Evolutionary conservation across 2,888 invertebrate genomes (phyloP), one percentile per base, ranked within the genome.

Genomic region (Plusia festucae): DNA sequence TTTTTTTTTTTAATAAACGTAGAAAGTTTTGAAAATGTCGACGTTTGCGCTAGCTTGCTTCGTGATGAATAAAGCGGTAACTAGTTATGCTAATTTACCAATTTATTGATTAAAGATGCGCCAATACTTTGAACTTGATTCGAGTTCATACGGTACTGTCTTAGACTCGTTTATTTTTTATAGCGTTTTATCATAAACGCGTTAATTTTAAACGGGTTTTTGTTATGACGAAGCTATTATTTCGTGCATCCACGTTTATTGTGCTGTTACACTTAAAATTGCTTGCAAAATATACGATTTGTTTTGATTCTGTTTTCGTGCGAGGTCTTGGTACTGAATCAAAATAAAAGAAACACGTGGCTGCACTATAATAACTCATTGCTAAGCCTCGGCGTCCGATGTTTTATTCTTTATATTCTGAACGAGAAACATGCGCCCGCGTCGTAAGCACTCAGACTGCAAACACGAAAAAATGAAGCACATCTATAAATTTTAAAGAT

Each of bases 81-180:
- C 73, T 56, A 27, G 78, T 62, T 76, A 79, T 73, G 70, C 20
- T 59, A 73, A 77, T 79, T 68, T 61, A 4, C 30, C 53, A 65
- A 67, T 76, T 76, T 63, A 54, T 60, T 61, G 59, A 76, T 67
- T 52, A 65, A 76, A 71, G 65, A 67, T 44, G 34, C 67, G 60
- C 65, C 24, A 53, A 63, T 66, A 63, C 59, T 32, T 63, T 22
- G 24, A 70, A 61, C 40, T 40, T 6, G 40, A 6, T 40, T 40
- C 6, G 40, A 40, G 40, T 40, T n/a, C 40, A 40, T 40, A 40
- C 76, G 55, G 78, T 69, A 61, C 20, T 49, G 60, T 27, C n/a
- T 4, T 13, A 69, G 63, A 59, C 73, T 78, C 32, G 53, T 11
- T 15, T 32, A 16, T 53, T 53, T 64, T 59, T 60, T 55, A 51